phyloP scores from a whole-genome alignment of 2,888 invertebrate genomes.

The Acleris laterana region DNA sequence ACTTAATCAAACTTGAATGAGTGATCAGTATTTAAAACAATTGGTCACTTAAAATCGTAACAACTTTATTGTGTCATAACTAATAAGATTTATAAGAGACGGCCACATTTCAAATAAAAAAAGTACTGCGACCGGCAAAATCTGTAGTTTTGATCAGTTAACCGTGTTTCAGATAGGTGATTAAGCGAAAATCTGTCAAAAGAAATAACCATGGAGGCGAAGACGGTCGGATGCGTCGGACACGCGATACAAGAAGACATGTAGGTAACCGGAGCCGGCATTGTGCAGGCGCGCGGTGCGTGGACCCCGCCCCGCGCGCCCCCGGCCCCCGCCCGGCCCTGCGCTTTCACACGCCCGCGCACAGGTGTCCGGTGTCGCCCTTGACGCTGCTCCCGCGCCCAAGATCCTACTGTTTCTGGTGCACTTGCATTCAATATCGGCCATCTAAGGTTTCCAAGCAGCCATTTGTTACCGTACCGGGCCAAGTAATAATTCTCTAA shows the following conservation, averaged over 20 bases:
- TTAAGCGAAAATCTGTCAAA: slow-evolving; percentile 72
- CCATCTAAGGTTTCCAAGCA: slow-evolving; percentile 3
- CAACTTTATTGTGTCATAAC: slow-evolving; percentile 1
- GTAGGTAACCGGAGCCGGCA: slow-evolving; percentile 79
- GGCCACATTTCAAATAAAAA: not conserved
- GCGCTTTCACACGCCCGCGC: slow-evolving; percentile 81
- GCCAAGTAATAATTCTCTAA: not conserved
- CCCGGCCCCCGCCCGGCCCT: slow-evolving; percentile 45
- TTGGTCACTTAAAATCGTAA: too few species aligned
- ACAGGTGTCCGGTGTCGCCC: slow-evolving; percentile 82
- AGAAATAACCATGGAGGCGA: slow-evolving; percentile 66
- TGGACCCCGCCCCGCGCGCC: slow-evolving; percentile 53
- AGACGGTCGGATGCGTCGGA: slow-evolving; percentile 59
- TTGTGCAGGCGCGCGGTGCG: slow-evolving; percentile 80
- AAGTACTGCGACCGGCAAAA: slow-evolving; percentile 4
- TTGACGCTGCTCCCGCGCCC: slow-evolving; percentile 74
- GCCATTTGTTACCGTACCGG: not conserved
- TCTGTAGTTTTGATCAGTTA: slow-evolving; percentile 54
- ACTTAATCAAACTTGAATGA: not conserved
- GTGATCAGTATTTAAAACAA: too few species aligned
- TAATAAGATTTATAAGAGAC: too few species aligned
- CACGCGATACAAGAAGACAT: slow-evolving; percentile 78
- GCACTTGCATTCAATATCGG: slow-evolving; percentile 27
- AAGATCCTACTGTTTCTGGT: slow-evolving; percentile 55
- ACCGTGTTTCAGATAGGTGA: slow-evolving; percentile 49